Evolutionary conservation across 2,888 invertebrate genomes (phyloP).

Genomic region (Dione vanillae): DNA sequence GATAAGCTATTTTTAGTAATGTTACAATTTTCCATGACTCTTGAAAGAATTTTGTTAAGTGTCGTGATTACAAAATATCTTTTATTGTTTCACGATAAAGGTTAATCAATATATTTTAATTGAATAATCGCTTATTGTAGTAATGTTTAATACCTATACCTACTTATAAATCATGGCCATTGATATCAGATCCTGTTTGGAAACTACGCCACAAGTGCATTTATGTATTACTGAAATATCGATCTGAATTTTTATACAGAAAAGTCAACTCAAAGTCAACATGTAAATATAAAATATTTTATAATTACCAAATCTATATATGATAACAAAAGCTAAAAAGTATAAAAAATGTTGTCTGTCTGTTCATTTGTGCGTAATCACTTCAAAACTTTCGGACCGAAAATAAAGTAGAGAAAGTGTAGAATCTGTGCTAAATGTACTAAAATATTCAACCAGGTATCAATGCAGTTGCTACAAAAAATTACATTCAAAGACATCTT

Average conservation of each 20-base stretch:
- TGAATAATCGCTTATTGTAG: slow-evolving; percentile 29
- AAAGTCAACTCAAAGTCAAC: no score
- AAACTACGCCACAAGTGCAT: slow-evolving; percentile 21
- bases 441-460: no score
- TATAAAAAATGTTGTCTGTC: no score
- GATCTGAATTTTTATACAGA: slow-evolving; percentile 1
- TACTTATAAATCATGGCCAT: slow-evolving; percentile 47
- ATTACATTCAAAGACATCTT: no score
- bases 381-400: no score
- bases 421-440: no score
- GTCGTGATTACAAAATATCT: slow-evolving; percentile 28
- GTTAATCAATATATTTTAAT: slow-evolving; percentile 33
- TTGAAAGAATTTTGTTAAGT: not conserved
- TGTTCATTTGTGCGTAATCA: no score
- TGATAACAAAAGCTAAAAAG: no score
- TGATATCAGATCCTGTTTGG: slow-evolving; percentile 51
- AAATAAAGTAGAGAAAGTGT: no score
- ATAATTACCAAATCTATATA: no score
- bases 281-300: no score
- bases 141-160: slow-evolving; percentile 32
- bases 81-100: slow-evolving; percentile 30
- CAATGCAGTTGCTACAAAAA: no score
- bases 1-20: not conserved
- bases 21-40: not conserved
- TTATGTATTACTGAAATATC: not conserved